A percentile compares a stretch with the other conserved stretches of the same genome.
These are phyloP conservation scores for Rattus rattus DNA, from an alignment of 2,113 vertebrate species.

Conservation along the genomic window DNA sequence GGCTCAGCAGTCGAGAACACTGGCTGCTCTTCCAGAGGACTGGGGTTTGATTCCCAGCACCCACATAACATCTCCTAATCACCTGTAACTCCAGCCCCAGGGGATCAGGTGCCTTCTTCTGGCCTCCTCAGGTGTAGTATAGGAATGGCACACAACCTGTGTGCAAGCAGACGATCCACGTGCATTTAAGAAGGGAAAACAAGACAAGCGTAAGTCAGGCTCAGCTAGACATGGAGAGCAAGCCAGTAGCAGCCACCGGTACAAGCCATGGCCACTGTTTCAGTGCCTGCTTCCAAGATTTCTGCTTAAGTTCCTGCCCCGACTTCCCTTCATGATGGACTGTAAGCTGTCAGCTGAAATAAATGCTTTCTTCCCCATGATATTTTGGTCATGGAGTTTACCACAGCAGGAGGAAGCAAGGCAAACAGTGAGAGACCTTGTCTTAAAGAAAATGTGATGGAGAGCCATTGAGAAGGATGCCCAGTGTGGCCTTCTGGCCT, in stretches of 20 bases:
- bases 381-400: neutral
- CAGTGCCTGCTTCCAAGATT: neutral
- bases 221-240: neutral
- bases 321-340: neutral
- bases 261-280: too few species aligned
- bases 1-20: neutral
- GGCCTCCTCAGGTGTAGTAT: neutral
- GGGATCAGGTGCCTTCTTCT: neutral
- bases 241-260: too few species aligned
- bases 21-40: neutral
- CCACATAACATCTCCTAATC: neutral
- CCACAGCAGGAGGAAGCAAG: neutral
- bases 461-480: neutral
- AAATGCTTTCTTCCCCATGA: neutral
- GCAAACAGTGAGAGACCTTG: neutral
- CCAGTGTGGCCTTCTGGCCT: neutral
- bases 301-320: neutral
- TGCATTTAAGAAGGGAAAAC: neutral
- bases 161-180: neutral
- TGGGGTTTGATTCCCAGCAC: neutral
- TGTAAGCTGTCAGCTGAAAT: too few species aligned
- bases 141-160: neutral
- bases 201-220: neutral
- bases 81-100: neutral
- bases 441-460: too few species aligned